A percentile compares a stretch with the other conserved stretches of the same genome.
Conservation (phyloP, 2,797 vertebrate genomes). For the Rachycentron canadum region DNA sequence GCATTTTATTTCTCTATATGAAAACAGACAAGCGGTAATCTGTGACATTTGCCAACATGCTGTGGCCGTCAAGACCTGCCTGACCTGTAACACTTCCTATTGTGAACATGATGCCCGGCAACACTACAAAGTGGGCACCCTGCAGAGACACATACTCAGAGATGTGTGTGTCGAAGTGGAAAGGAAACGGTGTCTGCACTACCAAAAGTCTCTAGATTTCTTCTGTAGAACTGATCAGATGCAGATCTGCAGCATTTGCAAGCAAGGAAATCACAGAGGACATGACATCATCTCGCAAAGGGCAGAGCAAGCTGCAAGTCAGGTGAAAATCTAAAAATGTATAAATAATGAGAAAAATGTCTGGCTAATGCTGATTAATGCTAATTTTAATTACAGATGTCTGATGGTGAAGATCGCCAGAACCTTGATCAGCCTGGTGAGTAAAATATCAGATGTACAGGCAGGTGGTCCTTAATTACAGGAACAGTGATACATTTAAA, state of each 20-base stretch:
- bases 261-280: conserved; percentile 19
- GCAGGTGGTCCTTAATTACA: neutral
- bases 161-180: conserved; percentile 18
- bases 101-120: conserved; percentile 13
- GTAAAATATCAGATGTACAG: neutral
- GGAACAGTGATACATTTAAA: too few species aligned
- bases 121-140: conserved; percentile 13
- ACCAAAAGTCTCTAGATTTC: conserved; percentile 9
- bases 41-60: conserved; percentile 27
- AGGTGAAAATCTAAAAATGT: conserved; percentile 7
- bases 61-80: conserved; percentile 45
- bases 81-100: conserved; percentile 39
- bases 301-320: neutral
- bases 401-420: neutral
- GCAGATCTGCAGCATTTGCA: conserved; percentile 40
- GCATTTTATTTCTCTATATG: neutral
- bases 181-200: conserved; percentile 22
- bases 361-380: neutral
- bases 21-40: conserved; percentile 5
- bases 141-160: conserved; percentile 20
- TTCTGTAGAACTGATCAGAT: conserved; percentile 54
- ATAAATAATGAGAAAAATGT: neutral
- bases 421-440: neutral
- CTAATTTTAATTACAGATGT: conserved; percentile 27
- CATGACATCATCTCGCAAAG: conserved; percentile 29